phyloP scores from a whole-genome alignment of 2,888 invertebrate genomes.

The Tanypteryx hageni region DNA sequence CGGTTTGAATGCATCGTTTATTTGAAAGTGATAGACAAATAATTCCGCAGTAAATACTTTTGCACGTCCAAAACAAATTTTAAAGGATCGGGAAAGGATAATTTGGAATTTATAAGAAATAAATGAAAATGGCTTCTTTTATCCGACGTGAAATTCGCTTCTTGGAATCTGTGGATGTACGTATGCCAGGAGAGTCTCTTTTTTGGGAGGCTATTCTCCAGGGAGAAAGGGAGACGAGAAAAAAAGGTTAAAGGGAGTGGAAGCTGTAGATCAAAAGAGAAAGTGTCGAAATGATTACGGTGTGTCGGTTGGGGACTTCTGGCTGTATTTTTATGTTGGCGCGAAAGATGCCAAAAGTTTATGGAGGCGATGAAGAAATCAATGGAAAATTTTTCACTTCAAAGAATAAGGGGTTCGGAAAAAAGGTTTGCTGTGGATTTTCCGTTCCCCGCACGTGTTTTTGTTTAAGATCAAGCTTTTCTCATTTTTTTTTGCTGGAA shows the following conservation, averaged over 20 bases:
- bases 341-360: background rate
- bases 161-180: background rate
- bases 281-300: constrained; percentile 2
- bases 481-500: too few species aligned
- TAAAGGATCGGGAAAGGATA: too few species aligned
- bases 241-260: too few species aligned
- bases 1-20: too few species aligned
- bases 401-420: background rate
- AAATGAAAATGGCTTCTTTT: background rate
- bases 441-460: background rate
- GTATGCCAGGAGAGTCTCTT: background rate
- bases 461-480: background rate
- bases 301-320: background rate
- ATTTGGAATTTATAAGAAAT: background rate
- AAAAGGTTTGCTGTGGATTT: background rate
- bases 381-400: constrained; percentile 8
- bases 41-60: too few species aligned
- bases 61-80: too few species aligned
- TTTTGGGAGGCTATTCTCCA: background rate
- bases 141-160: background rate
- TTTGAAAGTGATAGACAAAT: too few species aligned
- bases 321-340: too few species aligned
- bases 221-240: too few species aligned
- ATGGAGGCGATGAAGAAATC: background rate
- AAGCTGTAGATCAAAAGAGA: background rate